phyloP scores from a whole-genome alignment of 2,888 invertebrate species.

The Lumbricus terrestris region DNA sequence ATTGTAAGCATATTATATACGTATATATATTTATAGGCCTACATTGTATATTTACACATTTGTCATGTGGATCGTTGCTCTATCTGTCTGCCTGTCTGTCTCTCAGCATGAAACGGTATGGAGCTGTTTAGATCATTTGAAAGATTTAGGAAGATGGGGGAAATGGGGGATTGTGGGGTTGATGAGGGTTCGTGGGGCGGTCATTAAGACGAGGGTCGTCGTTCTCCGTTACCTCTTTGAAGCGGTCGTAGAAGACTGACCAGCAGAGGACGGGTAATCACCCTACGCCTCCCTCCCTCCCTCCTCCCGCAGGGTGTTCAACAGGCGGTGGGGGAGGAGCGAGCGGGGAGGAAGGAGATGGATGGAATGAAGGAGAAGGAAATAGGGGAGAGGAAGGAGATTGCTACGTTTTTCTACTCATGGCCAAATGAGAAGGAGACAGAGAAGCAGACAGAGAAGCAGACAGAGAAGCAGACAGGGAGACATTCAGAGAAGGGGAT shows the following conservation, averaged over 20 bases:
- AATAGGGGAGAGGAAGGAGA: not conserved
- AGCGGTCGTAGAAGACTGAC: not conserved
- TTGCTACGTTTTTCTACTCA: not conserved
- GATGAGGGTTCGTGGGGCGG: not conserved
- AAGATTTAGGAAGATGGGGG: not conserved
- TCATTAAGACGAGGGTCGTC: not conserved
- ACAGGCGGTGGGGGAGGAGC: too few relatives aligned
- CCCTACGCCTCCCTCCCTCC: not conserved
- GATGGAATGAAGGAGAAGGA: too few relatives aligned
- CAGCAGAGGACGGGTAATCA: not conserved
- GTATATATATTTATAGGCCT: too few relatives aligned
- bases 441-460: not conserved
- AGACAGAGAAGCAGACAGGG: not conserved
- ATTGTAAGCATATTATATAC: too few relatives aligned
- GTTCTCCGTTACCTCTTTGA: not conserved
- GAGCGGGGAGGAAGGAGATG: too few relatives aligned
- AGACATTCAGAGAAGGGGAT: too few relatives aligned
- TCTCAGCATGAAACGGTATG: not conserved
- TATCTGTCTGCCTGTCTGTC: too few relatives aligned
- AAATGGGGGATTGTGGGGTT: not conserved
- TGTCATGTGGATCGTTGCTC: too few relatives aligned
- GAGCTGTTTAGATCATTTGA: not conserved
- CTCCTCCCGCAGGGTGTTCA: not conserved
- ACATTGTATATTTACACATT: too few relatives aligned
- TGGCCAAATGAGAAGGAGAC: too few relatives aligned